Evolutionary conservation across 2,888 invertebrate genomes (phyloP).

Genomic region (Toxonevra muliebris): DNA sequence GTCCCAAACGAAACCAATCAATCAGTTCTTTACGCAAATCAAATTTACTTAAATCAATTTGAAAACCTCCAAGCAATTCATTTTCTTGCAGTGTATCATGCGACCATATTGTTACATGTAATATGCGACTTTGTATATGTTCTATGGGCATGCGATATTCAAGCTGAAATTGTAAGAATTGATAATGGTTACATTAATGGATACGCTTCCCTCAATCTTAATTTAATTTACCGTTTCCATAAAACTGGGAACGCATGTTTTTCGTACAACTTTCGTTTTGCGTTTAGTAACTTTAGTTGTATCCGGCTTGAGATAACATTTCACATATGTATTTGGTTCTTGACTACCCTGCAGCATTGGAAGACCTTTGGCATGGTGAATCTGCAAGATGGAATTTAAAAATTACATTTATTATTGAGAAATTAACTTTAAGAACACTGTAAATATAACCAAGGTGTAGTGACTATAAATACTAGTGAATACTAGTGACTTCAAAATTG

Average conservation of each 20-base stretch:
- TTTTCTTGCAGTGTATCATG: constrained; percentile 94
- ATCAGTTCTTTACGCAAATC: constrained; percentile 81
- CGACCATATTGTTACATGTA: constrained; percentile 96
- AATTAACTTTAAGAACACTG: no score
- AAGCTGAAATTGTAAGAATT: constrained; percentile 69
- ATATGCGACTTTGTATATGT: constrained; percentile 75
- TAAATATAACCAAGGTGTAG: no score
- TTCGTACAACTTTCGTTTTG: constrained; percentile 92
- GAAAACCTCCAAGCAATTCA: constrained; percentile 92
- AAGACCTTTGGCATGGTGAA: constrained; percentile 89
- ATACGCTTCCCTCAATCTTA: no score
- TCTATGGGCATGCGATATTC: constrained; percentile 88
- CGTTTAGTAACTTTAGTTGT: constrained; percentile 91
- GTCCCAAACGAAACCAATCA: constrained; percentile 84
- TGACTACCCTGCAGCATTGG: constrained; percentile 80
- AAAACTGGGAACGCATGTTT: constrained; percentile 94
- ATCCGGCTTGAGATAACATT: constrained; percentile 93
- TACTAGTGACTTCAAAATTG: no score
- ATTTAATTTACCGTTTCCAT: constrained; percentile 86
- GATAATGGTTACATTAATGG: not conserved
- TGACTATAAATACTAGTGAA: no score
- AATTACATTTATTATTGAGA: constrained; percentile 4
- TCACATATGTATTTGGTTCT: constrained; percentile 89
- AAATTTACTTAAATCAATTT: constrained; percentile 77
- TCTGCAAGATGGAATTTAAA: constrained; percentile 47